Conservation (phyloP, 2,113 vertebrate species). For the Ophiodon elongatus region DNA sequence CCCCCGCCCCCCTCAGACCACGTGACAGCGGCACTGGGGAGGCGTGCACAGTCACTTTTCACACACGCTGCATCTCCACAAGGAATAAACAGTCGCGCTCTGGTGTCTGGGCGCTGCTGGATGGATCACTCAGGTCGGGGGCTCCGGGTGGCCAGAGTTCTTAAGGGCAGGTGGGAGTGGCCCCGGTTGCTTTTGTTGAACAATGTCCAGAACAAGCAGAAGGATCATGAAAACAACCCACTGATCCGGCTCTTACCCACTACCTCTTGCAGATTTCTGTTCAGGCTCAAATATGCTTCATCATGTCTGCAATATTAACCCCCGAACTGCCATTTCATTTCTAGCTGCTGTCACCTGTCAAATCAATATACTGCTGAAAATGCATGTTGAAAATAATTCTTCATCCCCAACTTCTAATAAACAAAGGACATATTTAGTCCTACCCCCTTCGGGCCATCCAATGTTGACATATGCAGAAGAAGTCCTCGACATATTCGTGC, state of each 20-base stretch:
- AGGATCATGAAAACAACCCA: slow-evolving; percentile 76
- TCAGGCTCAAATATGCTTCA: slow-evolving; percentile 20
- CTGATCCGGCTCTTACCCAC: slow-evolving; percentile 49
- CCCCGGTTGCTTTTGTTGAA: slow-evolving; percentile 68
- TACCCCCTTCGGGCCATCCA: background rate
- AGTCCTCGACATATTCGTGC: slow-evolving; percentile 37
- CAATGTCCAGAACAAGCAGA: slow-evolving; percentile 67
- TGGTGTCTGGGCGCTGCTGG: slow-evolving; percentile 31
- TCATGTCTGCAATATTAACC: slow-evolving; percentile 17
- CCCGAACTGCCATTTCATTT: background rate
- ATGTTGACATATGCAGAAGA: slow-evolving; percentile 45
- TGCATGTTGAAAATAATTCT: background rate
- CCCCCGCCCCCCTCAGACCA: slow-evolving; percentile 1
- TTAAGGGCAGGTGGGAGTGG: slow-evolving; percentile 53
- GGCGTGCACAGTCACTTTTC: slow-evolving; percentile 34
- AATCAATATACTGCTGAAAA: background rate
- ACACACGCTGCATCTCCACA: slow-evolving; percentile 20
- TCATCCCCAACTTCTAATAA: background rate
- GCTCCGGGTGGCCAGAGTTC: slow-evolving; percentile 61
- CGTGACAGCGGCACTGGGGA: slow-evolving; percentile 36
- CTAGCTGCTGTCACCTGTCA: background rate
- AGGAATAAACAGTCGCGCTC: slow-evolving; percentile 21
- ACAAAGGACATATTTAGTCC: background rate
- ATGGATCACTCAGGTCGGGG: slow-evolving; percentile 57
- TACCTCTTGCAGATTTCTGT: slow-evolving; percentile 30